Conservation (phyloP, 1,140 invertebrate genomes). For the Harpegnathos saltator region DNA sequence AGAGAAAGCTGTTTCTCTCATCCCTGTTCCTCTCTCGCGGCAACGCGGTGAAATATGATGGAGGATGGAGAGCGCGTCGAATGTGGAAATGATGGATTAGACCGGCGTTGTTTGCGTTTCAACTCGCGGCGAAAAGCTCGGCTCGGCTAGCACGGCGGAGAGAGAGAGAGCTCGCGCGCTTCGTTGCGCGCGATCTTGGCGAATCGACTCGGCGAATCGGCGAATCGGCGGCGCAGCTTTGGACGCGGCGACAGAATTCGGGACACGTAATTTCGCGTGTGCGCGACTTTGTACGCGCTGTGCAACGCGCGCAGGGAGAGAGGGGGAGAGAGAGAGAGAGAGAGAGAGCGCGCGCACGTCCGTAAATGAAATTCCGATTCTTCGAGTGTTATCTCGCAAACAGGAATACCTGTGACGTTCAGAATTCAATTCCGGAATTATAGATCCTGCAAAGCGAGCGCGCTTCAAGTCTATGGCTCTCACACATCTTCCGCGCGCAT, state of each 20-base stretch:
- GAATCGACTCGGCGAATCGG: neutral
- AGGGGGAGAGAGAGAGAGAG: too few species aligned
- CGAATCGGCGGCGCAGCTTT: too few species aligned
- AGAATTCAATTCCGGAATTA: too few species aligned
- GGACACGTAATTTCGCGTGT: too few species aligned
- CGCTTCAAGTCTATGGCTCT: neutral
- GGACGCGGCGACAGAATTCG: too few species aligned
- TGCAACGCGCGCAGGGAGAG: too few species aligned
- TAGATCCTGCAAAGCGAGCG: neutral
- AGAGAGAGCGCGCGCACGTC: too few species aligned
- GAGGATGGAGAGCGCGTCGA: constrained; percentile 6
- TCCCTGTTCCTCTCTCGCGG: constrained; percentile 9
- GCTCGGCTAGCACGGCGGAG: neutral
- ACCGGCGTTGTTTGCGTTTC: constrained; percentile 19
- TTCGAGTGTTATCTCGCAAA: too few species aligned
- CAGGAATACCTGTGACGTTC: too few species aligned
- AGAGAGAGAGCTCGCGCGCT: neutral
- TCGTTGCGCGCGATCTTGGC: neutral
- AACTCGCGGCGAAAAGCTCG: neutral
- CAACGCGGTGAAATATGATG: constrained; percentile 38
- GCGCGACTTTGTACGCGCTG: too few species aligned
- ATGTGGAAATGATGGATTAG: constrained; percentile 52
- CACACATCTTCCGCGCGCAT: neutral
- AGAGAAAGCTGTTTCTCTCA: neutral
- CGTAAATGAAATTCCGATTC: too few species aligned